phyloP scores from a whole-genome alignment of 1,140 invertebrate species.

The Drosophila albomicans region DNA sequence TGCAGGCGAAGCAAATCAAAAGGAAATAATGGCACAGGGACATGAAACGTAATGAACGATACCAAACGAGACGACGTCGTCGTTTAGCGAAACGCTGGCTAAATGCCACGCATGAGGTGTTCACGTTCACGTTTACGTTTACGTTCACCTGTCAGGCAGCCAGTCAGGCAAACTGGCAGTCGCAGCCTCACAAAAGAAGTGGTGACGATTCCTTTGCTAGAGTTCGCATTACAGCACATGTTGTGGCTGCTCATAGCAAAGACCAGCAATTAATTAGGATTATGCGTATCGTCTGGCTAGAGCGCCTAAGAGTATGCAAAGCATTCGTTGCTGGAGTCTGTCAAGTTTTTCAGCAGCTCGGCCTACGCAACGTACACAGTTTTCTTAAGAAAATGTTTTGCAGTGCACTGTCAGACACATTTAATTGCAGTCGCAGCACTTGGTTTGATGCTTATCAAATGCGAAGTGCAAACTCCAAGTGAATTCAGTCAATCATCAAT shows the following conservation, averaged over 20 bases:
- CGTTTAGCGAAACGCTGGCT: constrained; percentile 44
- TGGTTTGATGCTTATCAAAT: too few relatives aligned
- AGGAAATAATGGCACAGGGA: constrained; percentile 76
- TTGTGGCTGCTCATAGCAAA: constrained; percentile 21
- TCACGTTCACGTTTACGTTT: constrained; percentile 16
- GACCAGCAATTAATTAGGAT: constrained; percentile 79
- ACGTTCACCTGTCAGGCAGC: constrained; percentile 65
- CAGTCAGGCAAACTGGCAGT: constrained; percentile 13
- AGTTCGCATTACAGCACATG: constrained; percentile 37
- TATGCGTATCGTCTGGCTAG: constrained; percentile 68
- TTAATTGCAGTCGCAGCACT: constrained; percentile 51
- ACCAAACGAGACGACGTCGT: background rate
- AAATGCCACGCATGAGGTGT: constrained; percentile 78
- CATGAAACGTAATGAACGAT: constrained; percentile 43
- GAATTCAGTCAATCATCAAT: constrained; percentile 64
- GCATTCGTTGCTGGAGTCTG: constrained; percentile 19
- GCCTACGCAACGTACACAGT: constrained; percentile 63
- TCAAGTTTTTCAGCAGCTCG: constrained; percentile 50
- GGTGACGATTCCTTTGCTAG: too few relatives aligned
- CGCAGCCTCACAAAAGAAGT: background rate
- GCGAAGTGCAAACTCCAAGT: background rate
- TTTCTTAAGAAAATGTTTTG: constrained; percentile 79
- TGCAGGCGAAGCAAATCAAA: constrained; percentile 81
- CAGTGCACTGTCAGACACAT: constrained; percentile 3
- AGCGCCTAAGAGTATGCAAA: constrained; percentile 70